A percentile compares a stretch with the other conserved stretches of the same genome.
These are phyloP conservation scores for Hippolais icterina DNA, from an alignment of 2,113 vertebrate genomes.

Conservation along the genomic window DNA sequence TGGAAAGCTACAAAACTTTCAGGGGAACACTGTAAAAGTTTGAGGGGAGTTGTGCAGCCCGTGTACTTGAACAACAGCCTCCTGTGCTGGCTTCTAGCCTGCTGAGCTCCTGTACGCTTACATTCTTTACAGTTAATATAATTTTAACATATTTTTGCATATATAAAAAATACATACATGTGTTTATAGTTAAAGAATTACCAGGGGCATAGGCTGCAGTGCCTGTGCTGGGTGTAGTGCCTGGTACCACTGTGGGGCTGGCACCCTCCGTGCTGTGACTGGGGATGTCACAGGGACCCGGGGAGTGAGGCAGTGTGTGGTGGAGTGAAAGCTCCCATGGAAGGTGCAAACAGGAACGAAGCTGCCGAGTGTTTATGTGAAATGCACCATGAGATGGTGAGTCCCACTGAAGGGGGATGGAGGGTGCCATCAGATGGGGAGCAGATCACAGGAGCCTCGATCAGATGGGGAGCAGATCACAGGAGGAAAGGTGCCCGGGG, in stretches of 20 bases:
- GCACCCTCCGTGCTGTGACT: rapidly evolving
- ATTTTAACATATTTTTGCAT: not conserved
- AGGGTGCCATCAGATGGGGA: not conserved
- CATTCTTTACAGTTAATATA: not conserved
- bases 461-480: not conserved
- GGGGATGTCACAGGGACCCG: rapidly evolving
- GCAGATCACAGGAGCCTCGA: not conserved
- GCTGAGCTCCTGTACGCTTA: not conserved
- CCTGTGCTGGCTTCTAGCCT: not conserved
- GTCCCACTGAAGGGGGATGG: not conserved
- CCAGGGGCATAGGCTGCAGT: not conserved
- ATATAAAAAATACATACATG: rapidly evolving
- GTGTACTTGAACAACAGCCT: not conserved
- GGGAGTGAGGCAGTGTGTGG: not conserved
- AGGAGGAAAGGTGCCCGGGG: not conserved
- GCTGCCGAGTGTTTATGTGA: not conserved
- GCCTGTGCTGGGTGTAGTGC: not conserved
- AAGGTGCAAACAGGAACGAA: rapidly evolving
- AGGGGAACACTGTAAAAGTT: not conserved
- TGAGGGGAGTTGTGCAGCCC: not conserved
- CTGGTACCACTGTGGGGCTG: rapidly evolving
- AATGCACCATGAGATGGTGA: rapidly evolving
- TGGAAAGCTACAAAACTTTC: not conserved
- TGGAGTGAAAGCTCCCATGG: too few relatives aligned
- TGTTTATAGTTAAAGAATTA: not conserved